A percentile compares a stretch with the other conserved stretches of the same genome.
Conservation (phyloP, 2,888 invertebrate species). For the Alcis repandata region DNA sequence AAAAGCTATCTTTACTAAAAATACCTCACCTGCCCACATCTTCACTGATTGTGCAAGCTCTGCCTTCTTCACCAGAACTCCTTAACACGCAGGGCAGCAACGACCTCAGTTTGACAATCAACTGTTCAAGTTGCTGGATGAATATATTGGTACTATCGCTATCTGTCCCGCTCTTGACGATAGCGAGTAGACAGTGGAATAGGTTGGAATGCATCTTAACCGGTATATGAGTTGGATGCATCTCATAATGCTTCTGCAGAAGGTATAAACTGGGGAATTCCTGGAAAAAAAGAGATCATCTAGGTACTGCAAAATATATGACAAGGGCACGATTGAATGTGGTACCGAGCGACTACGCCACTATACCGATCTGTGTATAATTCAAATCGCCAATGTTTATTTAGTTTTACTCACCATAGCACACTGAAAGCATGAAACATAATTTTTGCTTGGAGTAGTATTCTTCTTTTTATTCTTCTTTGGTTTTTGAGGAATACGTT, state of each 20-base stretch:
- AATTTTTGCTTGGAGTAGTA: slow-evolving; percentile 41
- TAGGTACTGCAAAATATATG: background rate
- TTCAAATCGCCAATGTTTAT: too few species aligned
- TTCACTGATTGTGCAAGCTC: slow-evolving; percentile 71
- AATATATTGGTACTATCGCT: slow-evolving; percentile 71
- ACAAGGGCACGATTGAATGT: too few species aligned
- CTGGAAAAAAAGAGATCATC: slow-evolving; percentile 53
- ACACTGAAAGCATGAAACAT: slow-evolving; percentile 74
- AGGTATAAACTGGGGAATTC: slow-evolving; percentile 76
- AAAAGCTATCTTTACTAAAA: background rate
- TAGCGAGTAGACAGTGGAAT: slow-evolving; percentile 76
- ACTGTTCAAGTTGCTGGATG: slow-evolving; percentile 73
- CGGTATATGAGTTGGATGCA: slow-evolving; percentile 75
- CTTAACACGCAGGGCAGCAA: slow-evolving; percentile 74
- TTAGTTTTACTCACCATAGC: slow-evolving; percentile 65
- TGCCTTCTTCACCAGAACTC: slow-evolving; percentile 58
- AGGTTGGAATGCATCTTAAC: slow-evolving; percentile 73
- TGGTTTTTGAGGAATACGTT: slow-evolving; percentile 63
- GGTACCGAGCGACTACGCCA: too few species aligned
- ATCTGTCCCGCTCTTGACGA: slow-evolving; percentile 69
- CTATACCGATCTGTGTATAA: too few species aligned
- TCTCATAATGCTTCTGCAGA: slow-evolving; percentile 77
- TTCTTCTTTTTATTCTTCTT: slow-evolving; percentile 63
- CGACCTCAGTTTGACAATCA: slow-evolving; percentile 72
- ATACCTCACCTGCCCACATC: slow-evolving; percentile 72